Evolutionary conservation across 2,797 vertebrate genomes (phyloP).

Genomic region (Choloepus didactylus): DNA sequence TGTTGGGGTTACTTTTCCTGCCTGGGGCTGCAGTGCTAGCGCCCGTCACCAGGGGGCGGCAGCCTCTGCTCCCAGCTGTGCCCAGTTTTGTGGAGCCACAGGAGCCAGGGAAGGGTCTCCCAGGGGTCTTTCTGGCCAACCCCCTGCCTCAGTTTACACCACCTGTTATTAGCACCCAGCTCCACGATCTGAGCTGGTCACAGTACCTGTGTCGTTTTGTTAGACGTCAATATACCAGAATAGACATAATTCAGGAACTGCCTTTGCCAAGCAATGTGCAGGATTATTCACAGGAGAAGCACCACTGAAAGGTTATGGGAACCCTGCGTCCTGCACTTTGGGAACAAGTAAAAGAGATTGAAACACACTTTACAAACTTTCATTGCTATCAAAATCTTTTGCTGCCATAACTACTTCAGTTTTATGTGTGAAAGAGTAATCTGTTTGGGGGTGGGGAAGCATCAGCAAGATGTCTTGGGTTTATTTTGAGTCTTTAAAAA

Average conservation of each 20-base stretch:
- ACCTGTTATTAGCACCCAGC: slow-evolving; percentile 64
- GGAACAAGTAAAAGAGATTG: slow-evolving; percentile 92
- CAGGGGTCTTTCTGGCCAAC: too few relatives aligned
- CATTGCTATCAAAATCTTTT: slow-evolving; percentile 89
- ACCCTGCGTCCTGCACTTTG: slow-evolving; percentile 83
- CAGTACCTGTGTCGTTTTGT: slow-evolving; percentile 92
- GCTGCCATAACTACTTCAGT: slow-evolving; percentile 90
- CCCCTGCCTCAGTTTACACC: too few relatives aligned
- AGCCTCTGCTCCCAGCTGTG: too few relatives aligned
- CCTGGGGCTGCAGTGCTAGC: too few relatives aligned
- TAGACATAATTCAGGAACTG: slow-evolving; percentile 97
- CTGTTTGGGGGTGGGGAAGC: slow-evolving; percentile 81
- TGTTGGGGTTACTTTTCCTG: too few relatives aligned
- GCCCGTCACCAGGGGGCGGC: too few relatives aligned
- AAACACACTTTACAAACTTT: slow-evolving; percentile 94
- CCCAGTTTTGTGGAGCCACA: too few relatives aligned
- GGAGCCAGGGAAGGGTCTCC: too few relatives aligned
- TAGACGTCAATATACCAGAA: slow-evolving; percentile 95
- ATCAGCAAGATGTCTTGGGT: not conserved
- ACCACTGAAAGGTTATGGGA: slow-evolving; percentile 95
- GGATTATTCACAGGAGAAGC: slow-evolving; percentile 98
- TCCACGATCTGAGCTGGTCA: slow-evolving; percentile 92
- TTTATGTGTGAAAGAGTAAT: slow-evolving; percentile 85
- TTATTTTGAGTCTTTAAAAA: slow-evolving; percentile 77
- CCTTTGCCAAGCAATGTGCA: slow-evolving; percentile 98